phyloP scores from a whole-genome alignment of 2,113 vertebrate species.

The Phylloscopus whistleri region DNA sequence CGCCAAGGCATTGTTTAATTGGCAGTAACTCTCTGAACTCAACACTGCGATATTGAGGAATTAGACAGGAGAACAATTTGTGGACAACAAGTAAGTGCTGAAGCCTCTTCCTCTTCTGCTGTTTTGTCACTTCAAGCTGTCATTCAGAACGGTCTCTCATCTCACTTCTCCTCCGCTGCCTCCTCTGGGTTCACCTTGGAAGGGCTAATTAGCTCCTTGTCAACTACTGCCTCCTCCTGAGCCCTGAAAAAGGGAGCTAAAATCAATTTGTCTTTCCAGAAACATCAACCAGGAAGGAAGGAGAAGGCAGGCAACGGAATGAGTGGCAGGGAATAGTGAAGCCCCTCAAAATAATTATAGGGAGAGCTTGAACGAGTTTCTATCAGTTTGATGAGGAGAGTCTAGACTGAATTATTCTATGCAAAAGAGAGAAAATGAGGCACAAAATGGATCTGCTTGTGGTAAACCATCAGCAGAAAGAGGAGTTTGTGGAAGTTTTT shows the following conservation, averaged over 20 bases:
- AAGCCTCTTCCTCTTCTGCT: not conserved
- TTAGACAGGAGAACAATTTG: not conserved
- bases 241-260: not conserved
- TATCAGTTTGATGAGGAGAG: not conserved
- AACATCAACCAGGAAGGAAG: not conserved
- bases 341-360: not conserved
- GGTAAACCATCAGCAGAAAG: not conserved
- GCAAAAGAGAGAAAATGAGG: not conserved
- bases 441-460: not conserved
- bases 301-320: not conserved
- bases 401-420: not conserved
- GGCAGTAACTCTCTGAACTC: constrained; percentile 19
- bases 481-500: not conserved
- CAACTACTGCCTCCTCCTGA: not conserved
- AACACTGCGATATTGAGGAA: not conserved
- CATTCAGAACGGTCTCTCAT: not conserved
- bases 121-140: not conserved
- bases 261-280: constrained; percentile 16
- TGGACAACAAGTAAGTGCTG: not conserved
- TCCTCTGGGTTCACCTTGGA: not conserved
- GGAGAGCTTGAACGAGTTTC: not conserved
- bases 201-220: constrained; percentile 37
- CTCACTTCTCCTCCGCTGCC: not conserved
- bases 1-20: not conserved
- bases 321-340: not conserved